Percentiles rank a stretch among this genome's conserved stretches.
Conservation (phyloP, 2,113 vertebrate species). For the Ovibos moschatus region DNA sequence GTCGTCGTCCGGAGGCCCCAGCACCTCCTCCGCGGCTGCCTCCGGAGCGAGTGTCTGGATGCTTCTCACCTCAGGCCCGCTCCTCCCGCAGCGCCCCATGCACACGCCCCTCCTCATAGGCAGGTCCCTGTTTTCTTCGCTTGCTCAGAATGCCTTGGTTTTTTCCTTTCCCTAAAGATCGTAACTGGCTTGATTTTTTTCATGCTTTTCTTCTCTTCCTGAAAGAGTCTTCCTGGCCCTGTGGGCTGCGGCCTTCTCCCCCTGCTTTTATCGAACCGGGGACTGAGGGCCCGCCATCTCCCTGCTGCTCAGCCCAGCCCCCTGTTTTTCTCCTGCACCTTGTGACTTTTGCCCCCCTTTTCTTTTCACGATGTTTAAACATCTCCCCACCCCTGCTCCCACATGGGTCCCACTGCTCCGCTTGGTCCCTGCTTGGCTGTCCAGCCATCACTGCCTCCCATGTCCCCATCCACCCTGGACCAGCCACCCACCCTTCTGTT, state of each 20-base stretch:
- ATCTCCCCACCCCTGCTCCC: background rate
- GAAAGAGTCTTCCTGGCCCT: background rate
- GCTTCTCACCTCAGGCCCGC: accelerated
- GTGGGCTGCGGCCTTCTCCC: accelerated
- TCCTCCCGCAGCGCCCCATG: background rate
- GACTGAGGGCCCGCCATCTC: accelerated
- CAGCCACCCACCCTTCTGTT: accelerated
- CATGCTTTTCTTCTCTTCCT: background rate
- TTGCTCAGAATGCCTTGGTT: background rate
- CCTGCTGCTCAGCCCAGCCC: no score
- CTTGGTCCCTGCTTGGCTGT: no score
- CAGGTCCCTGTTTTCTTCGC: background rate
- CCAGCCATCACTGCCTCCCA: background rate
- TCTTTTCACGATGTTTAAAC: accelerated
- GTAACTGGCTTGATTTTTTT: background rate
- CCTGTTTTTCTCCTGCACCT: accelerated
- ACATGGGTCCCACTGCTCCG: accelerated
- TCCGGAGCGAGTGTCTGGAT: accelerated
- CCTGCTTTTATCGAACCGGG: background rate
- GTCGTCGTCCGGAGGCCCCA: accelerated
- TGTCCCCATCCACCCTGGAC: accelerated
- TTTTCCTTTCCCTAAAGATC: background rate
- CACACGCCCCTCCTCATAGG: accelerated
- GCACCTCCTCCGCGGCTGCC: background rate
- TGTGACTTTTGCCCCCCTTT: background rate